A percentile compares a stretch with the other conserved stretches of the same genome.
phyloP scores from a whole-genome alignment of 2,888 invertebrate genomes.

The Liodrosophila aerea region DNA sequence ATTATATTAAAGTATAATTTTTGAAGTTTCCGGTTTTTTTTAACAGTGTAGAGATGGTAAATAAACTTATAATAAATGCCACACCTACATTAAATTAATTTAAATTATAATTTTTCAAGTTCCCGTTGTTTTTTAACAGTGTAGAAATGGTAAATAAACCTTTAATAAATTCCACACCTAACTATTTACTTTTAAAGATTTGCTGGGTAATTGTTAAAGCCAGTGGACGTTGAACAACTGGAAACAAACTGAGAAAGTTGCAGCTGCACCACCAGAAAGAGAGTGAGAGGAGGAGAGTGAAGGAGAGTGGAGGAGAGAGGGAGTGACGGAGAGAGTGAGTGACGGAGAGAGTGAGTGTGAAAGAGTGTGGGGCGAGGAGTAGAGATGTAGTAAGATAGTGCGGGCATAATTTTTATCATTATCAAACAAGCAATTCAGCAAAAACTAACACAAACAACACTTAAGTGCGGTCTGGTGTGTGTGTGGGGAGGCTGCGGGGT shows the following conservation, averaged over 20 bases:
- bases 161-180: no score
- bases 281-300: background rate
- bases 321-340: background rate
- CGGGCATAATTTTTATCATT: conserved; percentile 57
- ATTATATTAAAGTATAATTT: no score
- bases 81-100: no score
- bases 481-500: conserved; percentile 6
- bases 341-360: conserved; percentile 17
- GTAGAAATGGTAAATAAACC: no score
- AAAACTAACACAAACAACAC: conserved; percentile 75
- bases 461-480: conserved; percentile 63
- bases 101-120: no score
- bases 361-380: conserved; percentile 4
- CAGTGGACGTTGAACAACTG: no score
- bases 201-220: no score
- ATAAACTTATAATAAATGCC: no score
- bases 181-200: no score
- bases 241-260: conserved; percentile 24
- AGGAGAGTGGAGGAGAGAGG: background rate
- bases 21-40: no score
- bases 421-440: conserved; percentile 68
- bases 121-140: no score
- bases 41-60: no score
- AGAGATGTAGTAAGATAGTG: conserved; percentile 18
- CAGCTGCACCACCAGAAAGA: conserved; percentile 6